Percentiles rank a stretch among this genome's conserved stretches.
phyloP scores from a whole-genome alignment of 2,113 vertebrate genomes.

The Xenus cinereus region DNA sequence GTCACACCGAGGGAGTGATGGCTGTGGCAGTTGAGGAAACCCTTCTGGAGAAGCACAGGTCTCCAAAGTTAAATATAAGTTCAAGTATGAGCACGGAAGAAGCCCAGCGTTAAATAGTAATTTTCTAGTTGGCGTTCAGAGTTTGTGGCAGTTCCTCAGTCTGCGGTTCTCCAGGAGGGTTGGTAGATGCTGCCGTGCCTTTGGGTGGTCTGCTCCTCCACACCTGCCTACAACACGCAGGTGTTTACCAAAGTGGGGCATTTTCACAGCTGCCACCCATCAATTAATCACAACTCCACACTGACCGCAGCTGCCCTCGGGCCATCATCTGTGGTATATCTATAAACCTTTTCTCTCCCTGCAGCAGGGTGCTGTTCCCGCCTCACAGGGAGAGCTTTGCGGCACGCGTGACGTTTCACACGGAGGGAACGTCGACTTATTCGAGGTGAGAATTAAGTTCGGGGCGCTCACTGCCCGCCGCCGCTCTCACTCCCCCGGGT shows the following conservation, averaged over 20 bases:
- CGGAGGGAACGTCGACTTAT: too few relatives aligned
- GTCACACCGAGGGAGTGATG: too few relatives aligned
- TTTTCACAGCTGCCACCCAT: too few relatives aligned
- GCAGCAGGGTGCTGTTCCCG: too few relatives aligned
- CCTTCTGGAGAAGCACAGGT: not conserved
- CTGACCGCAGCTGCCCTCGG: too few relatives aligned
- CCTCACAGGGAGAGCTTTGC: too few relatives aligned
- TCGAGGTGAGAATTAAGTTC: not conserved
- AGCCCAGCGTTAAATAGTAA: not conserved
- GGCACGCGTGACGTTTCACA: not conserved
- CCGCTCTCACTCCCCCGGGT: accelerated
- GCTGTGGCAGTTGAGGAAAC: accelerated
- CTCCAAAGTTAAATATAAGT: not conserved
- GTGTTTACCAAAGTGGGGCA: not conserved
- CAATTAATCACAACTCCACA: not conserved
- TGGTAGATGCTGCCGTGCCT: accelerated
- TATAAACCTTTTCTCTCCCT: too few relatives aligned
- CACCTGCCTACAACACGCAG: accelerated
- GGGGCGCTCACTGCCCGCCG: accelerated
- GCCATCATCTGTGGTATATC: too few relatives aligned
- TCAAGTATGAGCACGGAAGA: not conserved
- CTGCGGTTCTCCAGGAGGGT: not conserved
- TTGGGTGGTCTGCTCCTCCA: too few relatives aligned
- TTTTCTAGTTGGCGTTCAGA: not conserved
- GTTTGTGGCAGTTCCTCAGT: not conserved